phyloP scores from a whole-genome alignment of 2,797 vertebrate species.

The Centroberyx gerrardi region DNA sequence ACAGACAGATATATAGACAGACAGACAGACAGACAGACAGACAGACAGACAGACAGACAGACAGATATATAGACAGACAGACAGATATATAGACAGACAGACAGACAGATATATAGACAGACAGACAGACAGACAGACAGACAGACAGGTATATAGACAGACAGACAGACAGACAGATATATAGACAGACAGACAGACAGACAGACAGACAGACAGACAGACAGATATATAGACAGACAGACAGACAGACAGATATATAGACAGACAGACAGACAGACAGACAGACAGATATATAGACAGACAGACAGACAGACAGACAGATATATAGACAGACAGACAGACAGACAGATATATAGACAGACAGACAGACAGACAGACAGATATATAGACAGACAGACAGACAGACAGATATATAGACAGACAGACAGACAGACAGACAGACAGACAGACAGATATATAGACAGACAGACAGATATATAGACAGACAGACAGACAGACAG shows the following conservation, averaged over 20 bases:
- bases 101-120: constrained; percentile 46
- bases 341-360: constrained; percentile 49
- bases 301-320: no score
- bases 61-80: constrained; percentile 51
- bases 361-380: constrained; percentile 30
- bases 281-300: constrained; percentile 49
- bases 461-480: constrained; percentile 31
- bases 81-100: constrained; percentile 49
- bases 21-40: constrained; percentile 53
- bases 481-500: constrained; percentile 35
- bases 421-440: constrained; percentile 33
- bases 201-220: no score
- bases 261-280: constrained; percentile 49
- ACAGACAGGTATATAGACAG: constrained; percentile 48
- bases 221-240: constrained; percentile 51
- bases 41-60: no score
- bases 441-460: no score
- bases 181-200: constrained; percentile 52
- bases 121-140: constrained; percentile 50
- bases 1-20: constrained; percentile 49
- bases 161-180: constrained; percentile 43
- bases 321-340: constrained; percentile 49
- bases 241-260: constrained; percentile 44
- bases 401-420: constrained; percentile 34
- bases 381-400: not conserved